Base-by-base conservation (phyloP, 2,888 invertebrate species). In the Polyommatus iphigenia region DNA sequence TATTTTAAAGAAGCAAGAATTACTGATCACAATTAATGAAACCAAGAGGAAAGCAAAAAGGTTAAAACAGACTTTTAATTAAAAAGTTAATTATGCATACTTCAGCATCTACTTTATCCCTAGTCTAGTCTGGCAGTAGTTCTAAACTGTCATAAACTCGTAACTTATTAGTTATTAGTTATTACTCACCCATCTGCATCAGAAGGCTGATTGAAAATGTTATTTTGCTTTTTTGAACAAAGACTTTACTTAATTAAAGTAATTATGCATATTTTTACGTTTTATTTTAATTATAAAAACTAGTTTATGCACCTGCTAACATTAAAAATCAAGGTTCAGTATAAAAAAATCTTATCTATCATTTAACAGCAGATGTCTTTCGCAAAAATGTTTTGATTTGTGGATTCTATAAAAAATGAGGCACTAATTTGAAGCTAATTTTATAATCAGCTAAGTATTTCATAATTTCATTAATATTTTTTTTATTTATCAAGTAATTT, bases 271-370 rank as follows among this genome's bases (percentile, higher is more conserved):
- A 4, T 50, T 50, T 50, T 50, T 7, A 50, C 15, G 15, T 15
- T 50, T 50, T 41, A 41, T 7, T 71, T 13, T 57, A n/a, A 20
- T 20, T 59, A 57, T 7, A 24, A 75, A 54, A 75, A 54, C 75
- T 75, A 75, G 75, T 50, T 50, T 75, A 75, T 18, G 29, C 75
- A 75, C 75, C 75, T 75, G 75, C 54, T 24, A 24, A 24, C 29
- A 50, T 20, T 15, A 54, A 75, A 75, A 75, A 50, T 67, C 36
- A 3, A 72, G 72, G 62, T 62, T 62, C 62, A 62, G 20, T 8
- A 41, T 18, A 18, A 36, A 18, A 32, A 2, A 36, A 71, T n/a
- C 18, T 72, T 8, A 72, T 72, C 71, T 7, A 41, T 71, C 71
- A 72, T 8, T 7, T n/a, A 72, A 36, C 41, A 72, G 41, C 71